Evolutionary conservation across 2,888 invertebrate genomes (phyloP).

Genomic region (Alentia gelatinosa): DNA sequence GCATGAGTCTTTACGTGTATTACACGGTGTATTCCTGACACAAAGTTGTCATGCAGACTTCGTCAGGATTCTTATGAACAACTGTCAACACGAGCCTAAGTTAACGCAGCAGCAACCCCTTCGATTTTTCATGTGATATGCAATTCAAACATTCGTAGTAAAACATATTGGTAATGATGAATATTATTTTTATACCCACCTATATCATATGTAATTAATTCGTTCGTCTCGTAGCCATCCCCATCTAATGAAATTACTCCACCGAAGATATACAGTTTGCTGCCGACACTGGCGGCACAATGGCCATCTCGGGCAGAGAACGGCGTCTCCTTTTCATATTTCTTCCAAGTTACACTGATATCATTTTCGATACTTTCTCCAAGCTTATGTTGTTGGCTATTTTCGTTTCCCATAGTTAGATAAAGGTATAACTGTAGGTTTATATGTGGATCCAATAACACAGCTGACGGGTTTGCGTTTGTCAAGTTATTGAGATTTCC

Average conservation of each 20-base stretch:
- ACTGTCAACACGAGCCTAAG: too few relatives aligned
- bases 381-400: constrained; percentile 58
- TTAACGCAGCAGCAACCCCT: too few relatives aligned
- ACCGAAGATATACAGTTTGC: constrained; percentile 75
- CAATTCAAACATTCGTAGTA: too few relatives aligned
- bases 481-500: not conserved
- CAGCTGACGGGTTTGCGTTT: too few relatives aligned
- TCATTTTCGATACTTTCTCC: constrained; percentile 63
- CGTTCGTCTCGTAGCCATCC: constrained; percentile 73
- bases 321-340: constrained; percentile 39
- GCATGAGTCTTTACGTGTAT: too few relatives aligned
- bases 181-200: constrained; percentile 71
- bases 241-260: constrained; percentile 73
- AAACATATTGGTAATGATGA: too few relatives aligned
- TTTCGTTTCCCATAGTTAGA: constrained; percentile 61
- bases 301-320: constrained; percentile 75
- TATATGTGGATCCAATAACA: not conserved
- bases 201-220: constrained; percentile 72
- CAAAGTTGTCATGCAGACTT: too few relatives aligned
- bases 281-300: constrained; percentile 70
- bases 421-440: not conserved
- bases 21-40: too few relatives aligned
- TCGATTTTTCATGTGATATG: too few relatives aligned
- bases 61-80: too few relatives aligned
- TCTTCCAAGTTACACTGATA: constrained; percentile 60